phyloP scores from a whole-genome alignment of 2,113 vertebrate species.

The Lagopus leucura region DNA sequence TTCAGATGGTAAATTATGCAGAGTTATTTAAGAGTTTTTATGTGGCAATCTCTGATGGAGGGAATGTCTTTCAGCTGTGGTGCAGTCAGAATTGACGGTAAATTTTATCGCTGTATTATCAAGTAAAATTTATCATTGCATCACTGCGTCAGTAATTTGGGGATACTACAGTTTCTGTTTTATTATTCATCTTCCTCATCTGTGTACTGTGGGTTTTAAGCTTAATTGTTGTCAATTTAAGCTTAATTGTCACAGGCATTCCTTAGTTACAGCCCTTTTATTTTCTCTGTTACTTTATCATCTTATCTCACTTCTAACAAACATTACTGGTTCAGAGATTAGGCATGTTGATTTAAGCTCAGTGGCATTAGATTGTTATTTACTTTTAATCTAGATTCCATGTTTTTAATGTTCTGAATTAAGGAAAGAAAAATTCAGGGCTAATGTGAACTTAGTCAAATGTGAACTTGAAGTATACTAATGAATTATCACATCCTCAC shows the following conservation, averaged over 20 bases:
- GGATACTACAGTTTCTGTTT: background rate
- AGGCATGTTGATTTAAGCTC: background rate
- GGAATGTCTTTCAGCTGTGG: slow-evolving; percentile 55
- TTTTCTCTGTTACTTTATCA: background rate
- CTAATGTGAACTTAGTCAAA: background rate
- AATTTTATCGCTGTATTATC: slow-evolving; percentile 31
- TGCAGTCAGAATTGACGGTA: slow-evolving; percentile 40
- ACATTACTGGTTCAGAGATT: background rate
- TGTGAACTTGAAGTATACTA: background rate
- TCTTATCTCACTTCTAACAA: background rate
- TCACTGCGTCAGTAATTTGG: slow-evolving; percentile 19
- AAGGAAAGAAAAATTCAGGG: background rate
- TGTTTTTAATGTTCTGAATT: background rate
- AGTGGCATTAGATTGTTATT: background rate
- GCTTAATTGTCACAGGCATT: background rate
- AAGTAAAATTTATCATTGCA: slow-evolving; percentile 52
- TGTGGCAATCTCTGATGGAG: slow-evolving; percentile 31
- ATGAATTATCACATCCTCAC: background rate
- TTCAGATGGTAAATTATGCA: slow-evolving; percentile 68
- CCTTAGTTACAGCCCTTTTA: background rate
- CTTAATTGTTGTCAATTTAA: background rate
- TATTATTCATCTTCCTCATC: background rate
- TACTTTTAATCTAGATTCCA: background rate
- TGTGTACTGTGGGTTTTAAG: background rate
- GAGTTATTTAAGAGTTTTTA: slow-evolving; percentile 64